Evolutionary conservation across 2,113 vertebrate species (phyloP).

Genomic region (Scatophagus argus): DNA sequence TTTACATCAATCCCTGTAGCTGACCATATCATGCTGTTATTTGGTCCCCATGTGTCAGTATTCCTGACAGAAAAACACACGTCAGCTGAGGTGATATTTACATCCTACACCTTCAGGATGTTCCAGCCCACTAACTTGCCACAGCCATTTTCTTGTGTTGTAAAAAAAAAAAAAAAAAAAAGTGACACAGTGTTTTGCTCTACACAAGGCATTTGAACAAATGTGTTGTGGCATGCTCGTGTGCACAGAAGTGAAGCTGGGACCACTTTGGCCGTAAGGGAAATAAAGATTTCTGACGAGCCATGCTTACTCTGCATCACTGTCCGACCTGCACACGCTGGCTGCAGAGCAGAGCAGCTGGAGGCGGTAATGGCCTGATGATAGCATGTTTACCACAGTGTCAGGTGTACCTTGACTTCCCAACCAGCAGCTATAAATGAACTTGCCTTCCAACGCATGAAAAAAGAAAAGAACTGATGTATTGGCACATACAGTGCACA

Average conservation of each 20-base stretch:
- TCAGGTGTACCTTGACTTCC: conserved; percentile 37
- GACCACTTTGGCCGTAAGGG: conserved; percentile 50
- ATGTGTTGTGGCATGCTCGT: conserved; percentile 55
- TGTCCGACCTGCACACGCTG: conserved; percentile 8
- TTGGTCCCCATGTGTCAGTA: conserved; percentile 61
- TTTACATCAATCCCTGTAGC: conserved; percentile 38
- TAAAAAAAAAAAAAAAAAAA: conserved; percentile 28
- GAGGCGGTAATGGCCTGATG: conserved; percentile 56
- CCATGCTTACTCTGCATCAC: conserved; percentile 51
- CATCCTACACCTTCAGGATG: conserved; percentile 56
- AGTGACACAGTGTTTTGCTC: conserved; percentile 67
- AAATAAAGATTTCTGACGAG: conserved; percentile 50
- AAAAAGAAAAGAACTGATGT: conserved; percentile 21
- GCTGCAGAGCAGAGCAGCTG: conserved; percentile 47
- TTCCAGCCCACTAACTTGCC: conserved; percentile 36
- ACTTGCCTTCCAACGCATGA: not conserved
- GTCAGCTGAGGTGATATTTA: conserved; percentile 58
- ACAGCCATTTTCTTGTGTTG: conserved; percentile 36
- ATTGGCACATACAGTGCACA: conserved; percentile 25
- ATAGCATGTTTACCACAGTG: conserved; percentile 45
- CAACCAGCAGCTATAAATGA: conserved; percentile 33
- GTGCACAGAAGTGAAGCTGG: conserved; percentile 41
- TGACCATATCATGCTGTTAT: conserved; percentile 40
- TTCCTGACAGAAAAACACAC: conserved; percentile 55
- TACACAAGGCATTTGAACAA: conserved; percentile 35